A percentile compares a stretch with the other conserved stretches of the same genome.
These are phyloP conservation scores for Enoplosus armatus DNA, from an alignment of 2,797 vertebrate genomes.

Conservation along the genomic window DNA sequence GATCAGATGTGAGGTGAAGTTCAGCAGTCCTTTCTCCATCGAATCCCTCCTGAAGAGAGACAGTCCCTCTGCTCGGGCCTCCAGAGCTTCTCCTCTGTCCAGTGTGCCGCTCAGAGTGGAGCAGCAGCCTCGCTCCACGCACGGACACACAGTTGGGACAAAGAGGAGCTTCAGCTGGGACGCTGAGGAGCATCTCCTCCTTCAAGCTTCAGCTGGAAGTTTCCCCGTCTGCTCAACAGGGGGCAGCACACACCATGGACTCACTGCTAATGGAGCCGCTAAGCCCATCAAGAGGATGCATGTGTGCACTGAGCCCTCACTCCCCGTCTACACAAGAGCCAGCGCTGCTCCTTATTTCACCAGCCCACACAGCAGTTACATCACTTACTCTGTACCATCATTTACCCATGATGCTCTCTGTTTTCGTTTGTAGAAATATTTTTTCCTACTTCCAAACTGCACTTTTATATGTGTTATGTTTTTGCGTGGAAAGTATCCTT, in stretches of 20 bases:
- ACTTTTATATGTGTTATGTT: slow-evolving; percentile 33
- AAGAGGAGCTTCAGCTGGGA: slow-evolving; percentile 51
- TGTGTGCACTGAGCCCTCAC: background rate
- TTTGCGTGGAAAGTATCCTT: background rate
- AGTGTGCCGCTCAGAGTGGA: slow-evolving; percentile 11
- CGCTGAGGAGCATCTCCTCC: slow-evolving; percentile 25
- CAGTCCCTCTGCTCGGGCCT: background rate
- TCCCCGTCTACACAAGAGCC: slow-evolving; percentile 17
- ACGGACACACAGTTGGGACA: background rate
- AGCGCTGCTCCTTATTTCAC: slow-evolving; percentile 35
- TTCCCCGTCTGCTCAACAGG: slow-evolving; percentile 45
- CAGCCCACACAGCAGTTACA: slow-evolving; percentile 35
- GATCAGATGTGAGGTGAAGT: slow-evolving; percentile 67
- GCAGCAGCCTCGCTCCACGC: slow-evolving; percentile 21
- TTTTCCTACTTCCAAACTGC: slow-evolving; percentile 1
- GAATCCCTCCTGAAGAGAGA: slow-evolving; percentile 80
- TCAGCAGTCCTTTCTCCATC: slow-evolving; percentile 82
- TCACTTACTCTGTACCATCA: slow-evolving; percentile 26
- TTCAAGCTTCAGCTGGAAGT: slow-evolving; percentile 6
- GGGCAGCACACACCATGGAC: slow-evolving; percentile 37
- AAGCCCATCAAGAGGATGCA: slow-evolving; percentile 14
- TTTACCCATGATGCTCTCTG: slow-evolving; percentile 25
- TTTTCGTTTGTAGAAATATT: slow-evolving; percentile 43
- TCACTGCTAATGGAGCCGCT: background rate
- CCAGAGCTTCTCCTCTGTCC: slow-evolving; percentile 32